A percentile compares a stretch with the other conserved stretches of the same genome.
Conservation (phyloP, 2,797 vertebrate species). For the Semotilus atromaculatus region DNA sequence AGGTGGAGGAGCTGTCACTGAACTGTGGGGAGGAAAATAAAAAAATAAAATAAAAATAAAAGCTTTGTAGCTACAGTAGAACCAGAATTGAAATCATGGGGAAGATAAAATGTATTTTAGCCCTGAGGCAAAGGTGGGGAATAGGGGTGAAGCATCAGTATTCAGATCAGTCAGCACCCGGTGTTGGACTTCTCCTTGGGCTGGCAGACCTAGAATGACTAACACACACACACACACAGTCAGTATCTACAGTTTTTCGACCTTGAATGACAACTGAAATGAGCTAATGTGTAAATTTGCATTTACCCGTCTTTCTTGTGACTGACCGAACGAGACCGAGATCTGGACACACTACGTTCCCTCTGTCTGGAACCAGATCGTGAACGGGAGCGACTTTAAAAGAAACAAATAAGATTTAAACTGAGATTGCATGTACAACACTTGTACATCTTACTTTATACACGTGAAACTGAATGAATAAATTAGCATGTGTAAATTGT, state of each 20-base stretch:
- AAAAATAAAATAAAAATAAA: not conserved
- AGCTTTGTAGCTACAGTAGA: slow-evolving; percentile 37
- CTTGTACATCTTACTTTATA: not conserved
- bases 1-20: not conserved
- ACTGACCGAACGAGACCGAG: slow-evolving; percentile 75
- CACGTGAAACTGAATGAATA: not conserved
- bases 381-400: slow-evolving; percentile 73
- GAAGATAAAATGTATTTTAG: slow-evolving; percentile 43
- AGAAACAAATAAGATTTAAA: not conserved
- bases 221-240: not conserved
- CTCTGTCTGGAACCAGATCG: slow-evolving; percentile 75
- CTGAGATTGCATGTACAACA: not conserved
- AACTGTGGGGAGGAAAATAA: not conserved
- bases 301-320: slow-evolving; percentile 81
- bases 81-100: slow-evolving; percentile 31
- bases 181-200: slow-evolving; percentile 56
- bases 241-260: not conserved
- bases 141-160: slow-evolving; percentile 10
- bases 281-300: not conserved
- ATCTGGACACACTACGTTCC: slow-evolving; percentile 72
- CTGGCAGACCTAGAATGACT: slow-evolving; percentile 60
- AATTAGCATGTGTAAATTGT: not conserved
- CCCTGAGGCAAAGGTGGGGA: slow-evolving; percentile 47
- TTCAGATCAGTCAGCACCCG: slow-evolving; percentile 54
- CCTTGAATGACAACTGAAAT: not conserved